Evolutionary conservation across 2,888 invertebrate species (phyloP), one percentile per base, ranked within the genome.

Genomic region (Erannis defoliaria): DNA sequence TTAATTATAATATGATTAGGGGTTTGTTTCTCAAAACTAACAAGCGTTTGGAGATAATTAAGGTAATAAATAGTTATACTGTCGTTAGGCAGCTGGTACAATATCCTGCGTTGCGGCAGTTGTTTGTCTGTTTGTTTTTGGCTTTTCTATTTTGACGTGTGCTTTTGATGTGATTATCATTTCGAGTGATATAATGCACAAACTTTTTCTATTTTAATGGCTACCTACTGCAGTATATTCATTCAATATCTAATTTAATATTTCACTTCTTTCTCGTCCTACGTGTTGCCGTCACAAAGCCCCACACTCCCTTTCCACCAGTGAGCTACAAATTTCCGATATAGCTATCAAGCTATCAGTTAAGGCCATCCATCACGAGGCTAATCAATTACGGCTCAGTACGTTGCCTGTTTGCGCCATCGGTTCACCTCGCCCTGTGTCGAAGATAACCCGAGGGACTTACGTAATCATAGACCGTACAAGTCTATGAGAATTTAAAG

Each of bases 1-100:
- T 87, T 91, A 91, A 92, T 93, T 91, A 87, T 82, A 78, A 84
- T 85, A 90, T 90, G 90, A 93, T 93, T 90, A 89, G 81, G 87
- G 90, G 90, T 89, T 86, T 81, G 81, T 78, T 82, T 74, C 72
- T 76, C 80, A 86, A 88, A 87, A 87, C 90, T 90, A 91, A 90
- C 90, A 86, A 88, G 90, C 89, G 85, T 86, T 87, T 80, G 84
- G 74, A 78, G 80, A 86, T 85, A 86, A 90, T 89, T 86, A 86
- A 75, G 80, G 85, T 86, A 86, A 90, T 91, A 91, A 91, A 92
- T 90, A 88, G 88, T 88, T 88, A 83, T 86, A 86, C 78, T 84
- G 88, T 88, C 87, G 86, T 88, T 88, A 88, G 86, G 81, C 90
- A 89, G 89, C 85, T 88, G 88, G 75, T 78, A n/a, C n/a, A n/a